phyloP scores from a whole-genome alignment of 2,113 vertebrate species.

The Rhynchomys soricoides region DNA sequence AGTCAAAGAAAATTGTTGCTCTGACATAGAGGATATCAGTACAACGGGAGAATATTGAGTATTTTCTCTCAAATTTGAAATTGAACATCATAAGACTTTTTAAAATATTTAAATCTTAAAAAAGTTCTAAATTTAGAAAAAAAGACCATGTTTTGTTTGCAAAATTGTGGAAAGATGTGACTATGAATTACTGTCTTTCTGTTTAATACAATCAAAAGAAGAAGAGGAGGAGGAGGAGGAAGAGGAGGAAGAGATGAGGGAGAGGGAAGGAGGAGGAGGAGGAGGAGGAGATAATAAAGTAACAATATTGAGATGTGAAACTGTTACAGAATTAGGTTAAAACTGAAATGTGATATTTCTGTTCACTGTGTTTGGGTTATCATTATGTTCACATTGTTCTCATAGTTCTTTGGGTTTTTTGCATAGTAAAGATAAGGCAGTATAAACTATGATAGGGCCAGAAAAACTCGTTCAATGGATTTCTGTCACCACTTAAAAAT shows the following conservation, averaged over 20 bases:
- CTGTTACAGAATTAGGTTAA: neutral
- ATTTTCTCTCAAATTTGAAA: neutral
- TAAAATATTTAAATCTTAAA: neutral
- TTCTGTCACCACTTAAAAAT: slow-evolving; percentile 1
- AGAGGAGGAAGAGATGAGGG: too few species aligned
- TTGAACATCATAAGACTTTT: neutral
- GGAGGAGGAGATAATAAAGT: neutral
- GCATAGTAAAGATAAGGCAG: neutral
- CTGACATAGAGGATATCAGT: neutral
- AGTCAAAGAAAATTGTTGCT: neutral
- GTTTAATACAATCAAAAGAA: neutral
- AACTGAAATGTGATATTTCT: neutral
- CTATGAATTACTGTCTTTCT: slow-evolving; percentile 18
- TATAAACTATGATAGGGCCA: neutral
- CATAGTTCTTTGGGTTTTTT: neutral
- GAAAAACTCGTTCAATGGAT: slow-evolving; percentile 16
- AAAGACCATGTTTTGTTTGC: neutral
- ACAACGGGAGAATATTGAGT: neutral
- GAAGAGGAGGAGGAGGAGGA: too few species aligned
- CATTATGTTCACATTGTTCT: neutral
- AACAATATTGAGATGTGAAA: neutral
- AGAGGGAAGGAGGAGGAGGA: too few species aligned
- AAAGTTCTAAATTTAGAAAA: neutral
- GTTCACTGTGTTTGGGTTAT: neutral
- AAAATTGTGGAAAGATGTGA: neutral